Evolutionary conservation across 2,113 vertebrate species (phyloP).

Genomic region (Coreoperca whiteheadi): DNA sequence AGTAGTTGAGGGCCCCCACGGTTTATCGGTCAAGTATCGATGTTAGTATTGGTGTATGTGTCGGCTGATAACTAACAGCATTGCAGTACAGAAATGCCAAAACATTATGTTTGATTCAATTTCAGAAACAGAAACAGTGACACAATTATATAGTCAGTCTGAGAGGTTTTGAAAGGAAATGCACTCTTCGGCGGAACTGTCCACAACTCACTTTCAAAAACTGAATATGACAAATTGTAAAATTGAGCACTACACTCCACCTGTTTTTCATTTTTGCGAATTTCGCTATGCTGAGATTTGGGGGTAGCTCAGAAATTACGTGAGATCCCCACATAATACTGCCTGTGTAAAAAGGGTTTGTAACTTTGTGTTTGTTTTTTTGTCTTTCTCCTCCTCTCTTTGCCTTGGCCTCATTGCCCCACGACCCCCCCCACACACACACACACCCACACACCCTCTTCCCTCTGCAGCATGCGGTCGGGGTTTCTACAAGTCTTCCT

Average conservation of each 20-base stretch:
- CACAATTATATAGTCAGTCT: too few species aligned
- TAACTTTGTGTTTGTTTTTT: background rate
- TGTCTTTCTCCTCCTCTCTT: background rate
- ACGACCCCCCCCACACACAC: too few species aligned
- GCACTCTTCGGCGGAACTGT: background rate
- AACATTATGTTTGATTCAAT: too few species aligned
- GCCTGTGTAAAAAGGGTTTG: constrained; percentile 5
- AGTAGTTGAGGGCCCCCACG: background rate
- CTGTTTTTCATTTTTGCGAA: background rate
- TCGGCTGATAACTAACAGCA: too few species aligned
- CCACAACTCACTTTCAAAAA: background rate
- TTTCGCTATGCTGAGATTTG: background rate
- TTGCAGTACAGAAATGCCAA: too few species aligned
- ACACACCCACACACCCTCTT: too few species aligned
- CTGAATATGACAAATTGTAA: background rate
- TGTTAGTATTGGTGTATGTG: too few species aligned
- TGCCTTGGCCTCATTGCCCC: background rate
- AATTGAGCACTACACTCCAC: background rate
- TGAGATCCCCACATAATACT: background rate
- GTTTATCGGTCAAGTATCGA: too few species aligned
- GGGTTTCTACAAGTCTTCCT: constrained; percentile 98
- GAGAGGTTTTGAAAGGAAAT: background rate
- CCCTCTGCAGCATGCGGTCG: constrained; percentile 91
- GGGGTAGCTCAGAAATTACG: background rate
- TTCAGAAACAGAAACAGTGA: too few species aligned